Evolutionary conservation across 2,888 invertebrate species (phyloP).

Genomic region (Thymelicus sylvestris): DNA sequence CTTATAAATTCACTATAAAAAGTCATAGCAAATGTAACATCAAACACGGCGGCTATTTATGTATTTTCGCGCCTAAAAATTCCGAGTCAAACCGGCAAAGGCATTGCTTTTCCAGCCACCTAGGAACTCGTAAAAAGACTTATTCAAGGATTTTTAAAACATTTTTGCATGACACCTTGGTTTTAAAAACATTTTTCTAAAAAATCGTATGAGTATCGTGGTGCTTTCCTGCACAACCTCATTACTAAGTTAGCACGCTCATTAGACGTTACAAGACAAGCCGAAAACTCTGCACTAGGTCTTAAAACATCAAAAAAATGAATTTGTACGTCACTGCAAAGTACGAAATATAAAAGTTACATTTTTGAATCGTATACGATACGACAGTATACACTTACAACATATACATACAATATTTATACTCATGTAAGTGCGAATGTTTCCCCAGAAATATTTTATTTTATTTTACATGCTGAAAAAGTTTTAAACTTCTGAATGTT

Average conservation of each 20-base stretch:
- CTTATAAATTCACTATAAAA: not conserved
- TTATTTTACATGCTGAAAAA: too few species aligned
- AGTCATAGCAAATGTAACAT: not conserved
- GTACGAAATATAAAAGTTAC: not conserved
- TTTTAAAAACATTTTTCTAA: slow-evolving; percentile 9
- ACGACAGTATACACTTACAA: too few species aligned
- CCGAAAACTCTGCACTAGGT: not conserved
- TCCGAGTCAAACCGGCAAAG: slow-evolving; percentile 7
- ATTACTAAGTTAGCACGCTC: slow-evolving; percentile 27
- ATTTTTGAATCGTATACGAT: not conserved
- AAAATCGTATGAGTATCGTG: slow-evolving; percentile 2
- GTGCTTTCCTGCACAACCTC: slow-evolving; percentile 16
- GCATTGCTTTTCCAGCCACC: slow-evolving; percentile 7
- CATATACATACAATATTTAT: too few species aligned
- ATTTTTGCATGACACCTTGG: slow-evolving; percentile 9
- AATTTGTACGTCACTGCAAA: not conserved
- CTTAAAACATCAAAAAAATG: slow-evolving; percentile 6
- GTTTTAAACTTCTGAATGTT: too few species aligned
- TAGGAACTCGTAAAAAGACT: slow-evolving; percentile 1
- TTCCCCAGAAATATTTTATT: too few species aligned
- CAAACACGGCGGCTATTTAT: not conserved
- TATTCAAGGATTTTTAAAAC: slow-evolving; percentile 12
- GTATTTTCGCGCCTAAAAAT: slow-evolving; percentile 12
- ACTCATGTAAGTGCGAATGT: too few species aligned
- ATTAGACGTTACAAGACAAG: slow-evolving; percentile 20